Base-by-base conservation (phyloP, 2,797 vertebrate species). In the Parauchenoglanis punctatus region DNA sequence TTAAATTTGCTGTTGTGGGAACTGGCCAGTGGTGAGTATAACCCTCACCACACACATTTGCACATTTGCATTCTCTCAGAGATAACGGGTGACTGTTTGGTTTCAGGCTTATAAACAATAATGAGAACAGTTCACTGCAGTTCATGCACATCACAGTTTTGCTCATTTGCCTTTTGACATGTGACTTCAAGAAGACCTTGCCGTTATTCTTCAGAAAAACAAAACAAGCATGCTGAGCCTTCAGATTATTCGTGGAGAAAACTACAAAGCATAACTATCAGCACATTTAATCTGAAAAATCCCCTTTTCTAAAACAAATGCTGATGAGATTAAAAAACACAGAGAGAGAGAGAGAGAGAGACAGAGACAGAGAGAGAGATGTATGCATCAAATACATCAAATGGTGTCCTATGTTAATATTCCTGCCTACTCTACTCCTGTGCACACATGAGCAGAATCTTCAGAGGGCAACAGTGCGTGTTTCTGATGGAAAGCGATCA, bases 371-470 rank as follows among this genome's bases (percentile, higher is more conserved):
- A 49, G n/a, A 35, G 52, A 49, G 17, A 56, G 17, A 31, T 3
- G 3, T 8, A 54, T 80, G 44, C 67, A 61, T 28, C 52, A 58
- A 28, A 61, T 68, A 56, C 46, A n/a, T 49, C 72, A 78, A 83
- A 83, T 78, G 49, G 7, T 75, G 80, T 35, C 52, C 65, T 40
- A 76, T 54, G 83, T 73, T 88, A 85, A 73, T 85, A 83, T 58
- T 77, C 68, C 17, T 63, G 58, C 10, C 59, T 81, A 61, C 13
- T 83, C 46, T 88, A 49, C 20, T 70, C n/a, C 59, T 83, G 31
- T 86, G 87, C 61, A 77, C 61, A 77, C 86, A 88, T 49, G 59
- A 77, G 59, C 63, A 59, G 28, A 58, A 81, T 88, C 44, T 81
- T 85, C 56, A 23, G 77, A 75, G 46, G 40, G 54, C 20, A 46